phyloP scores from a whole-genome alignment of 2,113 vertebrate species.

The Lanius collurio region DNA sequence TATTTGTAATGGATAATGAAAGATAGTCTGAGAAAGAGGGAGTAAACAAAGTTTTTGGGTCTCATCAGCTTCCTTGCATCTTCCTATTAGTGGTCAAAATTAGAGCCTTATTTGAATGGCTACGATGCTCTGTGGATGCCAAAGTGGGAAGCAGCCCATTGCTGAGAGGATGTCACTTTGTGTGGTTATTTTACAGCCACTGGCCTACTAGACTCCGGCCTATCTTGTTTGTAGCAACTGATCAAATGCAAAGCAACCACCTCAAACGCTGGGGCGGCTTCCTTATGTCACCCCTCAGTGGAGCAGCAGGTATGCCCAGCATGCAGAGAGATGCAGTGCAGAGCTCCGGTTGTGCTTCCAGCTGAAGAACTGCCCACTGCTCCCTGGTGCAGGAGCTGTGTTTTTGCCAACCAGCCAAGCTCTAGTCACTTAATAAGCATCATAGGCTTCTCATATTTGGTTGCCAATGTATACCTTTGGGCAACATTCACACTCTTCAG shows the following conservation, averaged over 20 bases:
- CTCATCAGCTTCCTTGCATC: neutral
- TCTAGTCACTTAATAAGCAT: neutral
- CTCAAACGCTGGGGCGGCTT: neutral
- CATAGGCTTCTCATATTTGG: neutral
- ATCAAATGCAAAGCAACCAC: neutral
- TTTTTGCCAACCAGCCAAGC: neutral
- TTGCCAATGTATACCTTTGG: neutral
- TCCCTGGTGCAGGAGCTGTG: neutral
- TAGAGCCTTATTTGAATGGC: neutral
- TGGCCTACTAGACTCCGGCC: neutral
- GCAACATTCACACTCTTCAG: neutral
- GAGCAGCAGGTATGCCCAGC: neutral
- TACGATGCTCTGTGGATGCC: neutral
- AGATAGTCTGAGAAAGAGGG: neutral
- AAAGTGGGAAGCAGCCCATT: neutral
- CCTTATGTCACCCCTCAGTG: neutral
- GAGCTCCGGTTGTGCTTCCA: neutral
- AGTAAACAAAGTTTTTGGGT: neutral
- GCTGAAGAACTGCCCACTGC: neutral
- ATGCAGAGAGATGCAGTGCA: neutral
- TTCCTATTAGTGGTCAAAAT: neutral
- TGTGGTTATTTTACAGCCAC: neutral
- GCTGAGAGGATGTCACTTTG: neutral
- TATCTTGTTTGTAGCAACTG: neutral
- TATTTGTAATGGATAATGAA: neutral